Base-by-base conservation (phyloP, 2,797 vertebrate genomes). In the Valencia hispanica region DNA sequence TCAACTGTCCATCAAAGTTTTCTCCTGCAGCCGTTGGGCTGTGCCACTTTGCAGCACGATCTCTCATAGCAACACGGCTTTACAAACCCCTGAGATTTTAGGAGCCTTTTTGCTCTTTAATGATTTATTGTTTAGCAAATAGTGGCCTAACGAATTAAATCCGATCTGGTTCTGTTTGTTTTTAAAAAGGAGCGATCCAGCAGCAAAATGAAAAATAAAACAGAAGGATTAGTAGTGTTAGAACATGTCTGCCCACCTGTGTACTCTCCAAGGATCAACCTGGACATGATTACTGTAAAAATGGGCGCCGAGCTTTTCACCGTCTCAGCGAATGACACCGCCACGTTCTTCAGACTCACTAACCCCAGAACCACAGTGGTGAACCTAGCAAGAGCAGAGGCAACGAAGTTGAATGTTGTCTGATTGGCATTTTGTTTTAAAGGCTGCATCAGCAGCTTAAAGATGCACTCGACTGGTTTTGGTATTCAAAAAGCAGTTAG, bases 291-390 rank as follows among this genome's bases (percentile, higher is more conserved):
- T 70, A 99, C 98, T 0, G 98, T 99, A 85, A 99, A 99, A 72
- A 99, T 97, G 34, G 98, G 98, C 0, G 98, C 97, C 0, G 98
- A 99, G 88, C 98, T 99, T 90, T 99, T 99, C 82, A 99, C 98
- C 0, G 98, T 99, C 89, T 99, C 98, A 0, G 98, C 96, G 72
- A 99, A 99, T 0, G 98, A 99, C 76, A 99, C 97, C 0, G 98
- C 98, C 76, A 99, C 96, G 0, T 98, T 99, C 88, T 99, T 99
- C 91, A 99, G 90, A 86, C 98, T 99, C 41, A 99, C 97, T 7
- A 99, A 92, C 0, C 98, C 98, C 90, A 99, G 86, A 8, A 99
- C 98, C 65, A 99, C 98, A 0, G 97, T 98, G 0, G 95, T 96
- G 89, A 99, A 99, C 89, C 98, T 99, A 88, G 48, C 34, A 34